Percentiles rank a stretch among this genome's conserved stretches.
Conservation (phyloP, 2,888 invertebrate genomes). For the Asteroscopus sphinx region DNA sequence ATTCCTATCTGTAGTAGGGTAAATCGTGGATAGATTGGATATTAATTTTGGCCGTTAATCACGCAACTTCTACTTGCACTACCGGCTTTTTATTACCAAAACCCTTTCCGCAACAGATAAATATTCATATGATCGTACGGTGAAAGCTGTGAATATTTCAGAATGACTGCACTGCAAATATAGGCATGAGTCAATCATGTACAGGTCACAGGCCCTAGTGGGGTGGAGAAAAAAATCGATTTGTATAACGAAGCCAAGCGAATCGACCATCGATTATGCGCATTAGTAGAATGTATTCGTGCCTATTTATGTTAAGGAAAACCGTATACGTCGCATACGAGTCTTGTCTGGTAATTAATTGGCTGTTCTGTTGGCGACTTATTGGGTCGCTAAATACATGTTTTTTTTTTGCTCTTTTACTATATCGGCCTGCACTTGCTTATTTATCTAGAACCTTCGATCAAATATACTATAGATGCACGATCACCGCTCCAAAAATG, state of each 20-base stretch:
- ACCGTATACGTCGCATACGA: not conserved
- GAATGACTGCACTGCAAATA: constrained; percentile 25
- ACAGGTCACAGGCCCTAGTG: constrained; percentile 16
- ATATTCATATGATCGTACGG: constrained; percentile 17
- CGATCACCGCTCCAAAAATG: too few species aligned
- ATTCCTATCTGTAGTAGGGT: too few species aligned
- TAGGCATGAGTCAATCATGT: constrained; percentile 22
- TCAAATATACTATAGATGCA: too few species aligned
- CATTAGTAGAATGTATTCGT: constrained; percentile 1
- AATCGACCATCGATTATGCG: constrained; percentile 18
- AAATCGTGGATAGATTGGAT: too few species aligned
- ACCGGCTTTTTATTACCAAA: constrained; percentile 24
- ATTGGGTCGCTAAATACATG: not conserved
- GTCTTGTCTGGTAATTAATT: constrained; percentile 11
- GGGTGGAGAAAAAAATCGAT: constrained; percentile 39
- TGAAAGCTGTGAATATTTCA: constrained; percentile 19
- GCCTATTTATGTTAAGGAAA: constrained; percentile 1
- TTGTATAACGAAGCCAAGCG: constrained; percentile 4
- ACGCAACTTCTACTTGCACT: constrained; percentile 32
- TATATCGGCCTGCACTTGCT: too few species aligned
- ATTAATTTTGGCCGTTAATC: too few species aligned
- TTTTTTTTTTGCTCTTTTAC: too few species aligned
- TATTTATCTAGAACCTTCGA: too few species aligned
- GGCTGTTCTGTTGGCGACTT: not conserved
- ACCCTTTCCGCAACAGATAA: constrained; percentile 16